A percentile compares a stretch with the other conserved stretches of the same genome.
These are phyloP conservation scores for Drosophila orosa DNA, from an alignment of 1,140 invertebrate species.

Conservation along the genomic window DNA sequence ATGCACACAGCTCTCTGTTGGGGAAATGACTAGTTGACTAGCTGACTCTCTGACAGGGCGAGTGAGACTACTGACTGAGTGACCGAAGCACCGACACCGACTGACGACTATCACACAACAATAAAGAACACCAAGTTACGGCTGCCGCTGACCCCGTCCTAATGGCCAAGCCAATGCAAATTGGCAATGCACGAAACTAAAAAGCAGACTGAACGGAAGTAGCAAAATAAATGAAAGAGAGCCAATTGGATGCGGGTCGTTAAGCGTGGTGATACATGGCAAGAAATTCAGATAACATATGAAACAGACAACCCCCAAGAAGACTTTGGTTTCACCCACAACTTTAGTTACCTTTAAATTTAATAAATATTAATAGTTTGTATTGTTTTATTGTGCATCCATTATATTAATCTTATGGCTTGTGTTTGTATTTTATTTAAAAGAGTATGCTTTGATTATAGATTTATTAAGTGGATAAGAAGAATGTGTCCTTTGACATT, in stretches of 20 bases:
- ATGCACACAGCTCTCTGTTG: slow-evolving; percentile 26
- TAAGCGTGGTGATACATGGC: slow-evolving; percentile 50
- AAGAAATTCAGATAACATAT: background rate
- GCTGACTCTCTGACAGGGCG: background rate
- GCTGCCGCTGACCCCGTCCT: slow-evolving; percentile 37
- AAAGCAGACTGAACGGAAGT: slow-evolving; percentile 18
- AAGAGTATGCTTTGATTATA: too few relatives aligned
- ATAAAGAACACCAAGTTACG: slow-evolving; percentile 50
- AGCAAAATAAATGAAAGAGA: slow-evolving; percentile 43
- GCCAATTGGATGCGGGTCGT: slow-evolving; percentile 64
- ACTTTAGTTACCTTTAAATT: background rate
- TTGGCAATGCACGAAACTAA: slow-evolving; percentile 52
- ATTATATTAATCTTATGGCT: too few relatives aligned
- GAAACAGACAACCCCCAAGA: too few relatives aligned
- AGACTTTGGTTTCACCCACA: background rate
- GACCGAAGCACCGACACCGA: slow-evolving; percentile 1
- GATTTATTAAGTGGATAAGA: too few relatives aligned
- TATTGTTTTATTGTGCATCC: too few relatives aligned
- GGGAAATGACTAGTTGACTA: slow-evolving; percentile 17
- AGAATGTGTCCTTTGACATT: too few relatives aligned
- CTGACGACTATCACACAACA: slow-evolving; percentile 43
- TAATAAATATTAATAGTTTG: background rate
- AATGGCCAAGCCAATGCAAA: slow-evolving; percentile 60
- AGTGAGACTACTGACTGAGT: slow-evolving; percentile 1
- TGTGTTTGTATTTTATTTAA: too few relatives aligned